Evolutionary conservation across 2,113 vertebrate genomes (phyloP).

Genomic region (Fregetta grallaria): DNA sequence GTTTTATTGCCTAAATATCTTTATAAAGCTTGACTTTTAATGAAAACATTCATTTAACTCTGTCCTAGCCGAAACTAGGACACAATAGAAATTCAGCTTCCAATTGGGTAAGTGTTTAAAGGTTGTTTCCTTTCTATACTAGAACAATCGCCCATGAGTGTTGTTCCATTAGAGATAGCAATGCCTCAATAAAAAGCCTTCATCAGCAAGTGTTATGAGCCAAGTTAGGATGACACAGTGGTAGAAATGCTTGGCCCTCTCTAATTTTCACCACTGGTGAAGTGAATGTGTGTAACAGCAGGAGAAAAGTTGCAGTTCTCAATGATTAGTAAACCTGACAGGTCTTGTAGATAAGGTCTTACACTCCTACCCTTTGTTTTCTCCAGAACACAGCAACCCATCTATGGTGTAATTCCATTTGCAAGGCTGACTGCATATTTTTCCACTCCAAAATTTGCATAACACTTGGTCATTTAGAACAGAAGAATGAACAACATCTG

Average conservation of each 20-base stretch:
- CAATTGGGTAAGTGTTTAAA: neutral
- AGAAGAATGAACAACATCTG: neutral
- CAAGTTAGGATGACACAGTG: neutral
- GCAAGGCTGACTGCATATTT: neutral
- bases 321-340: neutral
- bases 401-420: neutral
- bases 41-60: neutral
- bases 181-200: neutral
- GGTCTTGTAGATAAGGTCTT: neutral
- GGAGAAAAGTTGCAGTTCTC: neutral
- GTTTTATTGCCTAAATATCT: neutral
- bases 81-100: neutral
- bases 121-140: neutral
- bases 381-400: neutral
- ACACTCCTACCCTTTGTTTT: neutral
- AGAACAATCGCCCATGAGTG: neutral
- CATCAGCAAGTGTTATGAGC: neutral
- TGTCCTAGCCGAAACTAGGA: too few species aligned
- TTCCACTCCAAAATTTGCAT: neutral
- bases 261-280: neutral
- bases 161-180: neutral
- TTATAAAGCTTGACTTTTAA: neutral
- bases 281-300: neutral
- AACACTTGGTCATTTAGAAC: neutral
- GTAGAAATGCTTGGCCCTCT: neutral